A percentile compares a stretch with the other conserved stretches of the same genome.
Evolutionary conservation across 2,797 vertebrate species (phyloP).

Genomic region (Zonotrichia albicollis): DNA sequence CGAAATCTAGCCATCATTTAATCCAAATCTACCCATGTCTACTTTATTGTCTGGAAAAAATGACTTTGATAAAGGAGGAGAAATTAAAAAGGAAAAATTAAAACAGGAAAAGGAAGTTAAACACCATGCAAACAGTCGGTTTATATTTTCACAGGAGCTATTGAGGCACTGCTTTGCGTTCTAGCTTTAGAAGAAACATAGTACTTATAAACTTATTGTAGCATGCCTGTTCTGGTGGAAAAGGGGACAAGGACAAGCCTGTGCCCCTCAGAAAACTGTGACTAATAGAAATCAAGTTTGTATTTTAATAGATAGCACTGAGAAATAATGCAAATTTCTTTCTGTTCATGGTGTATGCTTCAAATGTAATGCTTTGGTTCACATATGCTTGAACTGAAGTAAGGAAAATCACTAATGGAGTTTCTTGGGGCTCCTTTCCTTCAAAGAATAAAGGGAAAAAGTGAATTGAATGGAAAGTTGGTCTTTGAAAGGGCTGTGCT

Average conservation of each 20-base stretch:
- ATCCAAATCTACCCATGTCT: background rate
- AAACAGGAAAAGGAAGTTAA: background rate
- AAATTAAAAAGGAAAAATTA: background rate
- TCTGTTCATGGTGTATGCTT: background rate
- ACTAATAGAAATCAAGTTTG: background rate
- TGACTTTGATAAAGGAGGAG: background rate
- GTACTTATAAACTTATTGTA: background rate
- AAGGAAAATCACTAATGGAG: background rate
- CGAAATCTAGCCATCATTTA: background rate
- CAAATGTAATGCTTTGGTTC: background rate
- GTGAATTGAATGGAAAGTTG: background rate
- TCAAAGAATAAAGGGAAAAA: background rate
- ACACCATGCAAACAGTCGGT: background rate
- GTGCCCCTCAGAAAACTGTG: background rate
- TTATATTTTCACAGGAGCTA: background rate
- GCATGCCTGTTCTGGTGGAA: background rate
- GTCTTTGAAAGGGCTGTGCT: background rate
- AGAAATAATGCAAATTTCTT: background rate
- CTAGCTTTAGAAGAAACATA: background rate
- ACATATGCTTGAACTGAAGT: background rate
- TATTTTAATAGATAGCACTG: background rate
- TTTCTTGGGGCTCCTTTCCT: background rate
- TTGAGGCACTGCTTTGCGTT: background rate
- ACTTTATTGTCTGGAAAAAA: background rate
- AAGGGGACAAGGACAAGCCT: background rate